phyloP scores from a whole-genome alignment of 2,888 invertebrate genomes.

The Campoplex nolae region DNA sequence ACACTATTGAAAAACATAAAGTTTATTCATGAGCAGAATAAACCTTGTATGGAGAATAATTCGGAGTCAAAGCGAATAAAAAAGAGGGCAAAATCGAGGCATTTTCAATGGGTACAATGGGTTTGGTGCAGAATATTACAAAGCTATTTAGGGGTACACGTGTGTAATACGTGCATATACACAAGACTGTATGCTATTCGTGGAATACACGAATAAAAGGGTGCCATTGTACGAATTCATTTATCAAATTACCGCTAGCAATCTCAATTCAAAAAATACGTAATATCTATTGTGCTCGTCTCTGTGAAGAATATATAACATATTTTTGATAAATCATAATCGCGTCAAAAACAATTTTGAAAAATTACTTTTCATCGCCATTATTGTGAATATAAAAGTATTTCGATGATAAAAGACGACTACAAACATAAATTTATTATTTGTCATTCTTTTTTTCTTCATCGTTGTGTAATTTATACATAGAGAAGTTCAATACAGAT shows the following conservation, averaged over 20 bases:
- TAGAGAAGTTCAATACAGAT: neutral
- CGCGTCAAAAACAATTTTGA: neutral
- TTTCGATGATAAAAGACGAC: too few relatives aligned
- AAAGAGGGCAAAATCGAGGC: constrained; percentile 13
- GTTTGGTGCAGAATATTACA: constrained; percentile 12
- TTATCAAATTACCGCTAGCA: neutral
- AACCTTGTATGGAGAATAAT: constrained; percentile 7
- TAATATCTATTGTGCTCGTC: neutral
- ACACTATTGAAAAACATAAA: neutral
- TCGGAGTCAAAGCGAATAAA: neutral
- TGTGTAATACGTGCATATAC: neutral
- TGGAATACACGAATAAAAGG: constrained; percentile 19
- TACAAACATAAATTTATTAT: neutral
- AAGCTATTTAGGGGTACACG: neutral
- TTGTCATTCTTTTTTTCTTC: neutral
- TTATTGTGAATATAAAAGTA: neutral
- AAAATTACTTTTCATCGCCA: neutral
- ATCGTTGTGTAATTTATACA: neutral
- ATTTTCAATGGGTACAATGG: constrained; percentile 24
- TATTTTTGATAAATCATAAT: neutral
- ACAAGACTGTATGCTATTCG: neutral
- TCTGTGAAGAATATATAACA: neutral
- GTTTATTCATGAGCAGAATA: constrained; percentile 2
- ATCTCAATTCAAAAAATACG: neutral
- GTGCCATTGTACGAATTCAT: constrained; percentile 11